A percentile compares a stretch with the other conserved stretches of the same genome.
phyloP scores from a whole-genome alignment of 2,797 vertebrate species.

The Bovichtus variegatus region DNA sequence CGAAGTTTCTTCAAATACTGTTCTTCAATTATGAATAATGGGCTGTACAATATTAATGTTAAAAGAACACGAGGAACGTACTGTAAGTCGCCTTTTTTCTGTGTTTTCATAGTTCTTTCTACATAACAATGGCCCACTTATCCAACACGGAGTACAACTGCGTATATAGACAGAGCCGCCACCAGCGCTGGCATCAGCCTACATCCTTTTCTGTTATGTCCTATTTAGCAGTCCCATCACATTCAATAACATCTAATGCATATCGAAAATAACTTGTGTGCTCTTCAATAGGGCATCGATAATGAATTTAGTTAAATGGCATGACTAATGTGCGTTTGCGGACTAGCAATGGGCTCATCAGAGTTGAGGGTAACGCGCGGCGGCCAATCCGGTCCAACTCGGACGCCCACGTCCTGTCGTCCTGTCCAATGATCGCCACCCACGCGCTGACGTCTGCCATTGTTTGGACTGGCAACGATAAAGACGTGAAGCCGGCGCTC shows the following conservation, averaged over 20 bases:
- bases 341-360: slow-evolving; percentile 58
- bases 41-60: slow-evolving; percentile 17
- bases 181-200: slow-evolving; percentile 15
- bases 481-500: slow-evolving; percentile 60
- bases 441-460: slow-evolving; percentile 53
- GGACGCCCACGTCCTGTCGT: slow-evolving; percentile 36
- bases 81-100: slow-evolving; percentile 9
- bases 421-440: slow-evolving; percentile 57
- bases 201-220: slow-evolving; percentile 27
- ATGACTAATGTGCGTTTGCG: slow-evolving; percentile 73
- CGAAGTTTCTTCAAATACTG: slow-evolving; percentile 37
- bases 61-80: slow-evolving; percentile 15
- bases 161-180: not conserved
- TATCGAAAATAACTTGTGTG: slow-evolving; percentile 69
- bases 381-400: slow-evolving; percentile 46
- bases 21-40: slow-evolving; percentile 37
- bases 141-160: not conserved
- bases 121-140: slow-evolving; percentile 4
- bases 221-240: slow-evolving; percentile 57
- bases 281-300: slow-evolving; percentile 71
- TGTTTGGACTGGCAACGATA: slow-evolving; percentile 63
- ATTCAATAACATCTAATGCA: slow-evolving; percentile 60
- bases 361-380: slow-evolving; percentile 25
- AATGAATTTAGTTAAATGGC: slow-evolving; percentile 76
- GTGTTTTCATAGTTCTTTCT: slow-evolving; percentile 3